Percentiles rank a stretch among this genome's conserved stretches.
Conservation (phyloP, 2,797 vertebrate genomes). For the Falco cherrug region DNA sequence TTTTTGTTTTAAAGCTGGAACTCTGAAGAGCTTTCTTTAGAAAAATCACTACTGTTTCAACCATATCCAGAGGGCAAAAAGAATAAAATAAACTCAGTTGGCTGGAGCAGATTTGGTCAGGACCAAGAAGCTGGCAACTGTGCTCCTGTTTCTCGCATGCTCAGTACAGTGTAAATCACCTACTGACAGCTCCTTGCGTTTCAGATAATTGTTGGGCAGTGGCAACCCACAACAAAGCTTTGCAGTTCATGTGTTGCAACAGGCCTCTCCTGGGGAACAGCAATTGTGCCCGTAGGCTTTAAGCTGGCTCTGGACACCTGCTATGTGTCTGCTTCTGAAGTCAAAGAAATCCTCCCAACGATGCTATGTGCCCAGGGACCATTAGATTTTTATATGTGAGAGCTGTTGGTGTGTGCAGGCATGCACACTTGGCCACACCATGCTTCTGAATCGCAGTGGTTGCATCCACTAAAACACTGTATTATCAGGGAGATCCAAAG, state of each 20-base stretch:
- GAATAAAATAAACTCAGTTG: conserved; percentile 43
- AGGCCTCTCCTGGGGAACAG: neutral
- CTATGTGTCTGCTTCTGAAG: conserved; percentile 20
- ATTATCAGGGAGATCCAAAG: neutral
- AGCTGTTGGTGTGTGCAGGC: neutral
- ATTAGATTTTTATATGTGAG: neutral
- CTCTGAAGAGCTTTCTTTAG: conserved; percentile 14
- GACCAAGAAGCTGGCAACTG: conserved; percentile 31
- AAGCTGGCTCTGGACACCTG: conserved; percentile 33
- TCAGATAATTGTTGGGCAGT: conserved; percentile 37
- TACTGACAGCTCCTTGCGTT: conserved; percentile 42
- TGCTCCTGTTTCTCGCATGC: conserved; percentile 1
- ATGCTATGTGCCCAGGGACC: neutral
- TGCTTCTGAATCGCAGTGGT: neutral
- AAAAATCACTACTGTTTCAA: conserved; percentile 31
- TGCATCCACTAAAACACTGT: neutral
- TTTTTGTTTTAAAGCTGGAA: conserved; percentile 24
- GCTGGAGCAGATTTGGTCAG: conserved; percentile 37
- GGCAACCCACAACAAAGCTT: conserved; percentile 50
- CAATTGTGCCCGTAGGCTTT: neutral
- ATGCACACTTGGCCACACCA: neutral
- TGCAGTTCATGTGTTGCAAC: conserved; percentile 24
- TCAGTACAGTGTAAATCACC: conserved; percentile 1
- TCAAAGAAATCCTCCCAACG: neutral
- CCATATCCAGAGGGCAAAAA: conserved; percentile 35